Percentiles rank a stretch among this genome's conserved stretches.
Conservation (phyloP, 2,113 vertebrate genomes). For the Rhegmatorhina hoffmannsi region DNA sequence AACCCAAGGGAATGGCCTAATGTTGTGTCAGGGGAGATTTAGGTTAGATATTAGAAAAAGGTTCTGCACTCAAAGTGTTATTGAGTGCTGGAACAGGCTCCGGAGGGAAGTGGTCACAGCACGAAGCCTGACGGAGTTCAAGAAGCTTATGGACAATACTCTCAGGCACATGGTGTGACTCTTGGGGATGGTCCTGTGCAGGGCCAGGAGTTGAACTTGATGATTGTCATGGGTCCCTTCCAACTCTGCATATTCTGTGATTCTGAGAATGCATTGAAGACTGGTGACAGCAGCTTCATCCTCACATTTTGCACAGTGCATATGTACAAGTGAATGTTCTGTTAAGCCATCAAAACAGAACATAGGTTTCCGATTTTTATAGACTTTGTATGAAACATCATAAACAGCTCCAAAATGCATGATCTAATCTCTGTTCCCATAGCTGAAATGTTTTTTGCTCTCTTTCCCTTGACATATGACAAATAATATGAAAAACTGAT, state of each 20-base stretch:
- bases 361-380: not conserved
- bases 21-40: not conserved
- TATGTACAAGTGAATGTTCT: not conserved
- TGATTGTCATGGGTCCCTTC: not conserved
- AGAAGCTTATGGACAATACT: not conserved
- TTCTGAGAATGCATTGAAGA: not conserved
- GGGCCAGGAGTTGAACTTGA: not conserved
- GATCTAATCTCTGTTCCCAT: not conserved
- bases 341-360: not conserved
- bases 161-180: not conserved
- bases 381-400: not conserved
- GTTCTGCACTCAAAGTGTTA: not conserved
- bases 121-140: not conserved
- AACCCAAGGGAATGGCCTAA: not conserved
- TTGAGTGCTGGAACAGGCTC: not conserved
- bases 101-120: not conserved
- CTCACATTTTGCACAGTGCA: not conserved
- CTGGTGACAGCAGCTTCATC: not conserved
- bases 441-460: not conserved
- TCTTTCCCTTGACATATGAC: not conserved
- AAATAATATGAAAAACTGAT: not conserved
- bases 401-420: not conserved
- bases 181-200: not conserved
- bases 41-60: not conserved
- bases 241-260: not conserved